Conservation (phyloP, 2,113 vertebrate species). For the Lutjanus erythropterus region DNA sequence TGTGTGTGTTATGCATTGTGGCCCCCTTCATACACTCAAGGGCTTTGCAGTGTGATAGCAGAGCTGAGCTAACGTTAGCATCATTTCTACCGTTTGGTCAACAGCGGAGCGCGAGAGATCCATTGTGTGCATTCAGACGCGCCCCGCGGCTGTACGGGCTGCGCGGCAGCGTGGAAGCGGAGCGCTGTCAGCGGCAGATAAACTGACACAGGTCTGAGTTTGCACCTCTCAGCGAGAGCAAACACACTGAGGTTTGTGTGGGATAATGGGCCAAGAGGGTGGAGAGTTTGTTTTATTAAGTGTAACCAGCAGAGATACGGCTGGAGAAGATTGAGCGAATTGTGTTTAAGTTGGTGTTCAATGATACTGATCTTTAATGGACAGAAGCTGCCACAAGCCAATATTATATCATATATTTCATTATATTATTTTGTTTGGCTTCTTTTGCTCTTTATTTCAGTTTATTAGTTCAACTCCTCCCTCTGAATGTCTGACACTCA, state of each 20-base stretch:
- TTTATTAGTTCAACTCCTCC: too few species aligned
- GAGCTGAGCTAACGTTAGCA: constrained; percentile 69
- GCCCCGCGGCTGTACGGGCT: constrained; percentile 7
- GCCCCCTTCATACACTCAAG: constrained; percentile 55
- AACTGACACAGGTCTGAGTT: constrained; percentile 48
- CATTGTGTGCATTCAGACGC: constrained; percentile 48
- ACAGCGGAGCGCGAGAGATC: constrained; percentile 36
- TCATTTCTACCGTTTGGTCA: constrained; percentile 63
- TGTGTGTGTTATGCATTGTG: constrained; percentile 54
- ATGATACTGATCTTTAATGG: background rate
- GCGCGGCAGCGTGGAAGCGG: constrained; percentile 19
- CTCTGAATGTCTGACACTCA: too few species aligned
- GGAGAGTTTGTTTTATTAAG: constrained; percentile 43
- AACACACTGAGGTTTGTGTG: constrained; percentile 32
- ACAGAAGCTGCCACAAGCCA: background rate
- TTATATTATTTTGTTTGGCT: background rate
- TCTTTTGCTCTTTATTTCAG: background rate
- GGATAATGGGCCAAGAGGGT: constrained; percentile 17
- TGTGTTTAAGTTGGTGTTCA: background rate
- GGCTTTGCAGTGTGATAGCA: constrained; percentile 60
- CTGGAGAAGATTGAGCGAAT: background rate
- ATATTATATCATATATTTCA: too few species aligned
- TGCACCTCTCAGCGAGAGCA: constrained; percentile 44
- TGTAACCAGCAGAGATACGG: constrained; percentile 26
- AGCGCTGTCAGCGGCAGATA: constrained; percentile 58